A percentile compares a stretch with the other conserved stretches of the same genome.
phyloP scores from a whole-genome alignment of 2,888 invertebrate genomes.

The Galeruca laticollis region DNA sequence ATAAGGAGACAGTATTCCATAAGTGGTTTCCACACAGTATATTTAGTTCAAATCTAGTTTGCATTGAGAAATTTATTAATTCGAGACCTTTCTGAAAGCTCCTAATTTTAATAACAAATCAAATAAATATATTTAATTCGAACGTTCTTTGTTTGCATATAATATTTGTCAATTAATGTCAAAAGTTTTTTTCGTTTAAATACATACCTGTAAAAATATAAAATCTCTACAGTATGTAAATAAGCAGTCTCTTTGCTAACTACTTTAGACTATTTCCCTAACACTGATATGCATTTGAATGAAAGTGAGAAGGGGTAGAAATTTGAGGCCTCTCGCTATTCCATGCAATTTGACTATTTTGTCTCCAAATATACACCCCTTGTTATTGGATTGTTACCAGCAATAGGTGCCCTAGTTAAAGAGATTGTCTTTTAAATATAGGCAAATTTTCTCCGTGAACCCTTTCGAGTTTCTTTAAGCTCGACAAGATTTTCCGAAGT shows the following conservation, averaged over 20 bases:
- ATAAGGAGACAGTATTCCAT: too few relatives aligned
- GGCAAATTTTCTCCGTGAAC: not conserved
- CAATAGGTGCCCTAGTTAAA: conserved; percentile 10
- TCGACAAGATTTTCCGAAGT: conserved; percentile 1
- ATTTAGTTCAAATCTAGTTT: too few relatives aligned
- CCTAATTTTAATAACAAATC: too few relatives aligned
- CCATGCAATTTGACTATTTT: conserved; percentile 37
- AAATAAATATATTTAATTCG: too few relatives aligned
- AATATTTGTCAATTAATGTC: too few relatives aligned
- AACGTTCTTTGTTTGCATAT: too few relatives aligned
- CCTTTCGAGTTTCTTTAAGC: not conserved
- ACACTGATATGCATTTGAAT: conserved; percentile 53
- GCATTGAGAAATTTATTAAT: too few relatives aligned
- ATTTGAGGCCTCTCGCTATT: conserved; percentile 41
- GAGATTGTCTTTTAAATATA: conserved; percentile 18
- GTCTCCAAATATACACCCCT: conserved; percentile 33
- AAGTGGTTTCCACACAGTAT: too few relatives aligned
- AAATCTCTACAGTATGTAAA: conserved; percentile 51
- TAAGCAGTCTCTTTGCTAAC: conserved; percentile 50
- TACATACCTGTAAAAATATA: conserved; percentile 36
- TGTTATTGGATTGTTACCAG: conserved; percentile 17
- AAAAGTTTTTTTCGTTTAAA: not conserved
- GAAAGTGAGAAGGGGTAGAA: conserved; percentile 44
- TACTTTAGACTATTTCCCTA: conserved; percentile 50
- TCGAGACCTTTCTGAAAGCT: too few relatives aligned